Conservation (phyloP, 2,888 invertebrate species). For the Prenolepis imparis region DNA sequence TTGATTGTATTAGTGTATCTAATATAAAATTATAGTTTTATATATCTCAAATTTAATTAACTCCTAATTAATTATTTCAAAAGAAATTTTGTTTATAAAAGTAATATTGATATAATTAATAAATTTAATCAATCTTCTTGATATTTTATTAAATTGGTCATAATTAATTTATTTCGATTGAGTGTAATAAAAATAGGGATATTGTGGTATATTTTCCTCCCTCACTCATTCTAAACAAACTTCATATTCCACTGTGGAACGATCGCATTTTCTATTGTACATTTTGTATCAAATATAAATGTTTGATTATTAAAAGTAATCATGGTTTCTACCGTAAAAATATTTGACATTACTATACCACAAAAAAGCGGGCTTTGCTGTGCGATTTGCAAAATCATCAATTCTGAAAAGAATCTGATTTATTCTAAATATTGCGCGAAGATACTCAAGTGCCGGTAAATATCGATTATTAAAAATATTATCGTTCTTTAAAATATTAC, state of each 20-base stretch:
- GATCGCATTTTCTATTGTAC: neutral
- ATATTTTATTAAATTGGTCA: neutral
- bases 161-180: neutral
- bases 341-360: slow-evolving; percentile 23
- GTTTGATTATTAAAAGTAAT: neutral
- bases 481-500: neutral
- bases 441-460: slow-evolving; percentile 34
- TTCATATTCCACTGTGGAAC: neutral
- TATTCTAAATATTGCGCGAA: slow-evolving; percentile 11
- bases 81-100: neutral
- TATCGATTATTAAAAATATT: neutral
- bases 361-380: slow-evolving; percentile 15
- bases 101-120: neutral
- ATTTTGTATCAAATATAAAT: neutral
- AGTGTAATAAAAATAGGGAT: neutral
- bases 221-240: neutral
- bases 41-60: too few species aligned
- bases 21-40: neutral
- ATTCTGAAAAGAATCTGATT: slow-evolving; percentile 14
- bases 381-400: slow-evolving; percentile 27
- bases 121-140: neutral
- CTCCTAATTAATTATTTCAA: neutral
- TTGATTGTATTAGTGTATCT: neutral
- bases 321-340: slow-evolving; percentile 34
- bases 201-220: neutral